phyloP scores from a whole-genome alignment of 2,888 invertebrate species.

The Mythimna vitellina region DNA sequence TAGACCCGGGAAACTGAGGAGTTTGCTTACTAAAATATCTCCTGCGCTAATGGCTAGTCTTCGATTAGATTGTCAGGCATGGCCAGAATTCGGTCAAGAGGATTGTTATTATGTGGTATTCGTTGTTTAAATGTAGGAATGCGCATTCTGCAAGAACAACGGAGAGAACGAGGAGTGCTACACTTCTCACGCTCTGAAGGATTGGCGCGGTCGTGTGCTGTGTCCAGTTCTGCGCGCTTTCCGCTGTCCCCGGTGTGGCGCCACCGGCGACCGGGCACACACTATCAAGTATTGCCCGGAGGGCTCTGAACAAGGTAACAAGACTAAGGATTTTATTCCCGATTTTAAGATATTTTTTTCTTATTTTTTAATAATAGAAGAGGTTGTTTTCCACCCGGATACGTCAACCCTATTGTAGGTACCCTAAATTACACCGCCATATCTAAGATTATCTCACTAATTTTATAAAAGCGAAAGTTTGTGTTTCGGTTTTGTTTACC shows the following conservation, averaged over 20 bases:
- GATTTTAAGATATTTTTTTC: too few relatives aligned
- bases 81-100: not conserved
- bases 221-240: constrained; percentile 94
- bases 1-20: too few relatives aligned
- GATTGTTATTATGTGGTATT: not conserved
- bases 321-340: not conserved
- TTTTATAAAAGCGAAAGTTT: too few relatives aligned
- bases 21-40: not conserved
- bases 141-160: constrained; percentile 95
- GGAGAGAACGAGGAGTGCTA: constrained; percentile 92
- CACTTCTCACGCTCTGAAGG: constrained; percentile 92
- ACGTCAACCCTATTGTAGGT: too few relatives aligned
- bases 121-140: constrained; percentile 81
- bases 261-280: constrained; percentile 93
- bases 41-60: not conserved
- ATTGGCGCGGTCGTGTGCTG: constrained; percentile 91
- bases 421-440: too few relatives aligned
- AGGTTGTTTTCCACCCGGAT: too few relatives aligned
- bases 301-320: constrained; percentile 71
- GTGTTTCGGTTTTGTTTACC: too few relatives aligned
- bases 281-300: constrained; percentile 88
- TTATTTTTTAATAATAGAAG: too few relatives aligned
- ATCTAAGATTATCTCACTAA: too few relatives aligned
- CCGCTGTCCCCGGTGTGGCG: constrained; percentile 93
- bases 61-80: too few relatives aligned